phyloP scores from a whole-genome alignment of 64 coral and sea anemone genomes.

The Montipora foliosa region DNA sequence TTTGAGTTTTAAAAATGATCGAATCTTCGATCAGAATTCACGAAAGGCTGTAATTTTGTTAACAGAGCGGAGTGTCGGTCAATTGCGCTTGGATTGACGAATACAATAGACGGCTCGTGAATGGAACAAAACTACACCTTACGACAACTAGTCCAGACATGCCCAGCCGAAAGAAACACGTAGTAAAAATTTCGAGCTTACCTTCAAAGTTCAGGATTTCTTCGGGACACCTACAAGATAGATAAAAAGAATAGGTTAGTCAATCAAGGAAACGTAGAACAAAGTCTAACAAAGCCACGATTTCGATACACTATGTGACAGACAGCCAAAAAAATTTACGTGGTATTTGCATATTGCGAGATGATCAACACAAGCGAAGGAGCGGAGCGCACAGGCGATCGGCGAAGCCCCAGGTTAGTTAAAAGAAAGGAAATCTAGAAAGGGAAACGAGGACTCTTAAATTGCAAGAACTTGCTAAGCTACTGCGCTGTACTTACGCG shows the following conservation, averaged over 20 bases:
- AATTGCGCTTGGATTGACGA: background rate
- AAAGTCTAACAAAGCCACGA: background rate
- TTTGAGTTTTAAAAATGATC: background rate
- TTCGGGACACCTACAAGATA: background rate
- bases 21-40: background rate
- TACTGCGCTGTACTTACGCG: background rate
- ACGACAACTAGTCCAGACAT: conserved; percentile 1
- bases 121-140: conserved; percentile 6
- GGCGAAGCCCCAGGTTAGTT: background rate
- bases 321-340: conserved; percentile 31
- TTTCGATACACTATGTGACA: background rate
- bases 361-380: conserved; percentile 21
- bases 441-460: background rate
- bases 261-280: background rate
- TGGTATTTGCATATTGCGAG: conserved; percentile 23
- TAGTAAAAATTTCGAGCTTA: conserved; percentile 16
- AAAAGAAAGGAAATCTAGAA: background rate
- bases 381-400: background rate
- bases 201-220: conserved; percentile 14
- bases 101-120: conserved; percentile 21
- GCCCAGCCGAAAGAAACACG: background rate
- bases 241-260: background rate
- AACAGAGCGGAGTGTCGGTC: background rate
- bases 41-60: conserved; percentile 1
- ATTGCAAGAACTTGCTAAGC: background rate